A percentile compares a stretch with the other conserved stretches of the same genome.
Conservation (phyloP, 2,113 vertebrate genomes). For the Dipodomys ordii region DNA sequence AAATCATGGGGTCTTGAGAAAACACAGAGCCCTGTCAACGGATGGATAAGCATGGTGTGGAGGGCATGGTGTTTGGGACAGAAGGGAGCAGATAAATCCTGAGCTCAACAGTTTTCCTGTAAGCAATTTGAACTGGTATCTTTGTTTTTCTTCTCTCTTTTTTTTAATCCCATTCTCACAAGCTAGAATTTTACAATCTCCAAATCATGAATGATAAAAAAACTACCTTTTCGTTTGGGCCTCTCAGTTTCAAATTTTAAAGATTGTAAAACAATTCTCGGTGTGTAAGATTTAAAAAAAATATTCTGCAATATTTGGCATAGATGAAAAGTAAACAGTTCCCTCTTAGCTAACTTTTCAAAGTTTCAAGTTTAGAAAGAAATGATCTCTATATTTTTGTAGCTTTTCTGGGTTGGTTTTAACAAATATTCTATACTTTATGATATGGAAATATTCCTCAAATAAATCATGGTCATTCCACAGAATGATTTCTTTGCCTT, state of each 20-base stretch:
- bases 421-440: slow-evolving; percentile 23
- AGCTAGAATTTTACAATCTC: background rate
- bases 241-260: slow-evolving; percentile 29
- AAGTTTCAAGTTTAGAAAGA: background rate
- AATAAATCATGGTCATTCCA: background rate
- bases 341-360: background rate
- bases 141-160: background rate
- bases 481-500: background rate
- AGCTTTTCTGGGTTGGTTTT: background rate
- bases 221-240: background rate
- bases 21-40: background rate
- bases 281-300: background rate
- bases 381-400: slow-evolving; percentile 25
- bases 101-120: background rate
- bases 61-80: background rate
- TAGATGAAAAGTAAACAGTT: slow-evolving; percentile 29
- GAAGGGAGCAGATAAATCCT: background rate
- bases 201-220: slow-evolving; percentile 31
- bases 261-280: background rate
- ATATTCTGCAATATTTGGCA: slow-evolving; percentile 38
- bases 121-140: background rate
- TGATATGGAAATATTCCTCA: background rate
- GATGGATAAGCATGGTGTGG: background rate
- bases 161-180: background rate
- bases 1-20: background rate